Percentiles rank a stretch among this genome's conserved stretches.
phyloP scores from a whole-genome alignment of 2,113 vertebrate species.

The Pyrgilauda ruficollis region DNA sequence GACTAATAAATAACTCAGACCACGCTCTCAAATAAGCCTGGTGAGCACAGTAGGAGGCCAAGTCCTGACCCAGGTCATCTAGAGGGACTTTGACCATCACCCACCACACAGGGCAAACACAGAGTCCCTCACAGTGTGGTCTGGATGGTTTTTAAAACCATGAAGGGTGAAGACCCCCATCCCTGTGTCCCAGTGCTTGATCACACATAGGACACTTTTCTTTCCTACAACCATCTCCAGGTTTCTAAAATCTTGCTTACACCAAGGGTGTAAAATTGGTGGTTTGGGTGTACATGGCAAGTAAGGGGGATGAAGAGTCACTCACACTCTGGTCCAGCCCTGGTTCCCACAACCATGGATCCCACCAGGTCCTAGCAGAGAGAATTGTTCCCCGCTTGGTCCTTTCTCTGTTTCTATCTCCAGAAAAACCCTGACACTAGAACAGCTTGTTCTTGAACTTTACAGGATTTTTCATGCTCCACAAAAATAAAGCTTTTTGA shows the following conservation, averaged over 20 bases:
- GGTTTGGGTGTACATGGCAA: background rate
- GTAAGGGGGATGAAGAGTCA: background rate
- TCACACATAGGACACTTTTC: background rate
- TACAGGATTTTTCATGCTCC: rapidly evolving
- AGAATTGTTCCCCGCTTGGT: background rate
- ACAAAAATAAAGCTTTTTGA: background rate
- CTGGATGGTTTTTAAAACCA: background rate
- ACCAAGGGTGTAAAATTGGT: background rate
- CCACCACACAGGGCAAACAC: background rate
- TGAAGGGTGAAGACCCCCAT: background rate
- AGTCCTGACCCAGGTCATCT: background rate
- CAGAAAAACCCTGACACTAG: background rate
- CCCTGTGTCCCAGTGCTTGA: background rate
- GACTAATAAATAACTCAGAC: background rate
- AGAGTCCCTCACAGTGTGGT: background rate
- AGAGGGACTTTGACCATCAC: background rate
- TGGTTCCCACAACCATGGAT: background rate
- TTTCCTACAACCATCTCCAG: background rate
- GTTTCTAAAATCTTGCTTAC: background rate
- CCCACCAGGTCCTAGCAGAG: background rate
- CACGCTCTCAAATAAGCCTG: background rate
- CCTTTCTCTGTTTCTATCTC: background rate
- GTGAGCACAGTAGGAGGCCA: background rate
- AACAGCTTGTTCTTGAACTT: background rate
- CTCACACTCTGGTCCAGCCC: rapidly evolving